Evolutionary conservation across 2,113 vertebrate species (phyloP), one percentile per base, ranked within the genome.

Genomic region (Indicator maculatus): DNA sequence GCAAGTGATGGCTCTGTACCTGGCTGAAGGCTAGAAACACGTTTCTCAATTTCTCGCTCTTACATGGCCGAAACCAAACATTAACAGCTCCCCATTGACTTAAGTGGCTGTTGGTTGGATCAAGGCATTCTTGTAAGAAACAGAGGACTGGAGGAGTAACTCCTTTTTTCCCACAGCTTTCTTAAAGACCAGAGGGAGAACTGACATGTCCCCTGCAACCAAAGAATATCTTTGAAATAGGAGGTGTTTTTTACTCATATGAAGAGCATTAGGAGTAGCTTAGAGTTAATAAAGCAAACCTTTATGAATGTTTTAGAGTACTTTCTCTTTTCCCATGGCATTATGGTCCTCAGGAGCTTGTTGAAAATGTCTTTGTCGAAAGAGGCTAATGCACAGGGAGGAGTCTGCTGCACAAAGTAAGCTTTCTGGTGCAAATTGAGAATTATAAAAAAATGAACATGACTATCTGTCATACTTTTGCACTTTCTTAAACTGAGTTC

Each of bases 21-120:
- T 92, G 71, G 72, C 72, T 71, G 36, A 90, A 86, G 81, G 74
- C 90, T 92, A 84, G 36, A 95, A 94, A 90, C 83, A 33, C 23
- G 16, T 96, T 95, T 93, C 94, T 87, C 70, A 72, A 16, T 93
- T 95, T 94, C 79, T 95, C 14, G 6, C 77, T 84, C 53, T 72
- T 86, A 53, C 16, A 12, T 58, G 90, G 39, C 50, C 67, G 93
- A 76, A 90, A 72, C 53, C 71, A 92, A 92, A 72, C 13, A 41
- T 67, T 82, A 41, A 28, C n/a, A 87, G 38, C 61, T 90, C 61
- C 20, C 27, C 28, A 10, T 19, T 95, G 89, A 77, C 41, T 83
- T 61, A 26, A 67, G 83, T 58, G 69, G 65, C 44, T 74, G 26
- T 65, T 67, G 53, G 30, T 53, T 70, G 72, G 33, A 71, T 71